Evolutionary conservation across 2,113 vertebrate genomes (phyloP).

Genomic region (Synchiropus splendidus): DNA sequence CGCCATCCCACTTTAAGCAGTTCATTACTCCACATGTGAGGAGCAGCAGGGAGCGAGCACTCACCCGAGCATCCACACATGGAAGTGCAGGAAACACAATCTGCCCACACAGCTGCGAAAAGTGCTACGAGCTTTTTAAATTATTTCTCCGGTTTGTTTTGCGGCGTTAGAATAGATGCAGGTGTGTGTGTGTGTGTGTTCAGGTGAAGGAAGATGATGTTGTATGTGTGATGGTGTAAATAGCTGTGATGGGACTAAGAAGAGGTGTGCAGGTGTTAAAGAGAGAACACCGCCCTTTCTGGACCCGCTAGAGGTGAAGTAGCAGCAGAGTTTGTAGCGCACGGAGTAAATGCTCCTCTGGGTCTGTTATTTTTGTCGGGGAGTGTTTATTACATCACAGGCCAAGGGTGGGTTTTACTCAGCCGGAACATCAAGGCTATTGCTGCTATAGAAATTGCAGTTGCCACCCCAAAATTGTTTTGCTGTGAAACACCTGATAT

Average conservation of each 20-base stretch:
- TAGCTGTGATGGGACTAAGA: constrained; percentile 21
- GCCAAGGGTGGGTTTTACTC: no score
- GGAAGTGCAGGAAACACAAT: constrained; percentile 15
- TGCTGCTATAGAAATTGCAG: no score
- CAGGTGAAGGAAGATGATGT: constrained; percentile 6
- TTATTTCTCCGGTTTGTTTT: constrained; percentile 22
- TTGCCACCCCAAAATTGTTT: no score
- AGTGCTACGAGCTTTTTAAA: constrained; percentile 22
- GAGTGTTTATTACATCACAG: neutral
- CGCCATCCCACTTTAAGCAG: constrained; percentile 36
- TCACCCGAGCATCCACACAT: constrained; percentile 15
- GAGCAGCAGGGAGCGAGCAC: constrained; percentile 18
- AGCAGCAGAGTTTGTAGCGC: constrained; percentile 12
- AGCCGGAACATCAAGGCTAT: no score
- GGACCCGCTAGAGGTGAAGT: constrained; percentile 18
- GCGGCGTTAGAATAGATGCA: constrained; percentile 24
- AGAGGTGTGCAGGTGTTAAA: constrained; percentile 31
- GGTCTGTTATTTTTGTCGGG: constrained; percentile 5
- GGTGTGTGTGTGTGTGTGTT: constrained; percentile 23
- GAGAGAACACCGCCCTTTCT: constrained; percentile 12
- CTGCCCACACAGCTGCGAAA: constrained; percentile 25
- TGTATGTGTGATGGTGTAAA: constrained; percentile 25
- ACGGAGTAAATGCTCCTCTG: constrained; percentile 17
- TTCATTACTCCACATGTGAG: constrained; percentile 21
- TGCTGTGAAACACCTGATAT: no score